Conservation (phyloP, 2,888 invertebrate species). For the Tromatobia lineatoria region DNA sequence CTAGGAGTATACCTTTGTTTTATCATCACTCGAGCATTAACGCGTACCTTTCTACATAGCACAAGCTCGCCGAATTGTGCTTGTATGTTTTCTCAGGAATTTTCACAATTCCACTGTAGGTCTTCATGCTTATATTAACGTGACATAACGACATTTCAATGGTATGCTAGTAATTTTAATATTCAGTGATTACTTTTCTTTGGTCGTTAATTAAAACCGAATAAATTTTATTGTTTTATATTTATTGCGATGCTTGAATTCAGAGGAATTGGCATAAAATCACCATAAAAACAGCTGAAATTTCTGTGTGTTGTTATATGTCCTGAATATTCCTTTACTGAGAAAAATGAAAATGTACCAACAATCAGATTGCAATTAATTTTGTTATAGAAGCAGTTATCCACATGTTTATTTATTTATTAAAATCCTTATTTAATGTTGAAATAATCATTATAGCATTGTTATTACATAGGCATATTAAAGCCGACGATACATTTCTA, state of each 20-base stretch:
- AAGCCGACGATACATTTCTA: not conserved
- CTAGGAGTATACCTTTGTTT: constrained; percentile 44
- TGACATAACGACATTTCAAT: no score
- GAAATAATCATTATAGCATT: not conserved
- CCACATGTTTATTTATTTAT: no score
- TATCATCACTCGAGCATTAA: constrained; percentile 47
- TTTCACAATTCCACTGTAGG: not conserved
- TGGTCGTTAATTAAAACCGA: not conserved
- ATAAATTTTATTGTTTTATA: not conserved
- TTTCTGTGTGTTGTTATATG: no score
- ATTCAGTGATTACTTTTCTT: not conserved
- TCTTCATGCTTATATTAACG: not conserved
- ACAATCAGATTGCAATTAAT: no score
- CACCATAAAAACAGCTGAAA: no score
- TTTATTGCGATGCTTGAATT: no score
- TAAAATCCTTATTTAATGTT: no score
- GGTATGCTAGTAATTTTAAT: not conserved
- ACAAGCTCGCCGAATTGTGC: constrained; percentile 3
- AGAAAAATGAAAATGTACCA: no score
- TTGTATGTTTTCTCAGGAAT: constrained; percentile 11
- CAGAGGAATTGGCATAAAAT: no score
- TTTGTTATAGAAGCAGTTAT: no score
- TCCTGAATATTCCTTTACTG: no score
- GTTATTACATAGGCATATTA: no score
- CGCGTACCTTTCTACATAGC: constrained; percentile 25